Evolutionary conservation across 1,140 invertebrate species (phyloP).

Genomic region (Euura saliciscinereae): DNA sequence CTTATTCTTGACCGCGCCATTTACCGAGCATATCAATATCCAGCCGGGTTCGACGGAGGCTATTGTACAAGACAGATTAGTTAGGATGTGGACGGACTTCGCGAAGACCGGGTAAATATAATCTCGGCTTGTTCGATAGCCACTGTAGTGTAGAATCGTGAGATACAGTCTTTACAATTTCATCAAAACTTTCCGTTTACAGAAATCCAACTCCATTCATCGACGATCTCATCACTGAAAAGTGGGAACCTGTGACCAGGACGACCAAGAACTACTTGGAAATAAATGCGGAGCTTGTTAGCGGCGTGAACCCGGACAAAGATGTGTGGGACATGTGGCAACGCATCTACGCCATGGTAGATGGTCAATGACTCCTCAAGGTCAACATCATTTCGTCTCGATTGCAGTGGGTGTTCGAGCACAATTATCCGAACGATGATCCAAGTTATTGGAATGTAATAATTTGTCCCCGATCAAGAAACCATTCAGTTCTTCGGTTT

Average conservation of each 20-base stretch:
- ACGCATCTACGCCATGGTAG: background rate
- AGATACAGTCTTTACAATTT: no score
- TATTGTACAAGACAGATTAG: background rate
- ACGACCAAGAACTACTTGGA: slow-evolving; percentile 47
- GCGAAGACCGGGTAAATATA: no score
- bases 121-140: no score
- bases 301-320: slow-evolving; percentile 32
- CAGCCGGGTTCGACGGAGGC: background rate
- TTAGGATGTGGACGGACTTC: slow-evolving; percentile 2
- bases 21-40: background rate
- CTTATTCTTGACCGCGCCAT: background rate
- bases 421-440: no score
- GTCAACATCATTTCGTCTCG: background rate
- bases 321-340: slow-evolving; percentile 11
- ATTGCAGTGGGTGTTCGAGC: no score
- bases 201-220: slow-evolving; percentile 54
- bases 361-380: background rate
- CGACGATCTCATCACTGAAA: slow-evolving; percentile 37
- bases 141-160: no score
- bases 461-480: no score
- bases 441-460: no score
- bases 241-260: slow-evolving; percentile 46
- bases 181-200: slow-evolving; percentile 21
- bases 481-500: no score
- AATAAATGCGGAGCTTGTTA: slow-evolving; percentile 40